These are phyloP conservation scores for Ageneiosus marmoratus DNA, from an alignment of 2,113 vertebrate genomes.

Conservation along the genomic window DNA sequence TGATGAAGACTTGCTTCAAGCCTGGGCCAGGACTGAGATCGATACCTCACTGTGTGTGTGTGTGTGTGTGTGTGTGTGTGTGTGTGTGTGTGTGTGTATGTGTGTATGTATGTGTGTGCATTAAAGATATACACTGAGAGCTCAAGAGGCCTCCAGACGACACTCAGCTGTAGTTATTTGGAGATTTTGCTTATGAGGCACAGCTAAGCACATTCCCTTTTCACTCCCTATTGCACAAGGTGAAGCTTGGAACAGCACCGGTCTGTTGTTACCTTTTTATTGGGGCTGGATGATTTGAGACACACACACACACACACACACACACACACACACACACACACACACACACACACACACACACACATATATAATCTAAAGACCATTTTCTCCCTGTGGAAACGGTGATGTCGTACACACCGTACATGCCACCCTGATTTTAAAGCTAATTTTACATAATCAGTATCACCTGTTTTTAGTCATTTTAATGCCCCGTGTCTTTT, in stretches of 20 bases:
- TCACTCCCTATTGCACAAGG: constrained; percentile 63
- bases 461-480: neutral
- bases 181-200: constrained; percentile 74
- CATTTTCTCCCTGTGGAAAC: constrained; percentile 52
- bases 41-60: neutral
- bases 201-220: constrained; percentile 71
- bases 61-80: neutral
- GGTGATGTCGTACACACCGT: constrained; percentile 37
- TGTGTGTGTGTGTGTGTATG: constrained; percentile 9
- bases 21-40: neutral
- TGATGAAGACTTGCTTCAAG: neutral
- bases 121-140: neutral
- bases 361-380: constrained; percentile 36
- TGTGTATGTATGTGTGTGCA: neutral
- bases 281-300: constrained; percentile 72
- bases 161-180: constrained; percentile 62
- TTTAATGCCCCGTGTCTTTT: neutral
- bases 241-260: constrained; percentile 71
- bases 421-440: constrained; percentile 28
- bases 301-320: constrained; percentile 35
- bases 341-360: constrained; percentile 29
- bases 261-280: constrained; percentile 75
- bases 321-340: constrained; percentile 29
- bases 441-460: neutral
- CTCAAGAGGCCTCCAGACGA: constrained; percentile 47